Base-by-base conservation (phyloP, 2,888 invertebrate species). In the Andrena praecox region DNA sequence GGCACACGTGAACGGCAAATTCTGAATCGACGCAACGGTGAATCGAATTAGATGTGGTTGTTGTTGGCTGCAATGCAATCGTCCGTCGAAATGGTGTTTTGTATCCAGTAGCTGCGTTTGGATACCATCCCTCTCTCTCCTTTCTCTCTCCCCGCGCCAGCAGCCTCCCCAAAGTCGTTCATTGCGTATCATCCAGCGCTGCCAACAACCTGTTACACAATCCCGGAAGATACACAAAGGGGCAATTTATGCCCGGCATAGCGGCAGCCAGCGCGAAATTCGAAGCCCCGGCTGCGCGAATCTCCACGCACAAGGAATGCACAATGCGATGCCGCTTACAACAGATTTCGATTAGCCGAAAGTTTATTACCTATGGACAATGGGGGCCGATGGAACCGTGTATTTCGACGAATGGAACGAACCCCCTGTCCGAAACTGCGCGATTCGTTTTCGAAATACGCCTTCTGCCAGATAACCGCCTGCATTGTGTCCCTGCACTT, bases 121-220 rank as follows among this genome's bases (percentile, higher is more conserved):
- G 16, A 56, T 56, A 56, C 24, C 24, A 27, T 10, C 20, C n/a
- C 50, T 10, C 56, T 24, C 56, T 24, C 33, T 35, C 62, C 42
- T 70, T 35, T 54, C 29, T 64, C 69, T 54, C 77, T 60, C 16
- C 42, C 54, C 50, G 29, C 24, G 16, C 74, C 54, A n/a, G 10
- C 68, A 16, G 33, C 33, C 29, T 8, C 16, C n/a, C 56, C 56
- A 62, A 82, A 82, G 82, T 78, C 85, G 82, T 80, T 70, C 85
- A 68, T 83, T 80, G 85, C 85, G 78, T 80, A 80, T 42, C 42
- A 42, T 72, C 78, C 83, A 68, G 50, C 80, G 82, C 75, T 86
- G 85, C 86, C 86, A 86, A 78, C 86, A 85, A 85, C 86, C 84
- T 85, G 86, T 86, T 86, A 86, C 86, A 86, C 85, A 85, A 86